Conservation (phyloP, 2,797 vertebrate species). For the Gastrophryne carolinensis region DNA sequence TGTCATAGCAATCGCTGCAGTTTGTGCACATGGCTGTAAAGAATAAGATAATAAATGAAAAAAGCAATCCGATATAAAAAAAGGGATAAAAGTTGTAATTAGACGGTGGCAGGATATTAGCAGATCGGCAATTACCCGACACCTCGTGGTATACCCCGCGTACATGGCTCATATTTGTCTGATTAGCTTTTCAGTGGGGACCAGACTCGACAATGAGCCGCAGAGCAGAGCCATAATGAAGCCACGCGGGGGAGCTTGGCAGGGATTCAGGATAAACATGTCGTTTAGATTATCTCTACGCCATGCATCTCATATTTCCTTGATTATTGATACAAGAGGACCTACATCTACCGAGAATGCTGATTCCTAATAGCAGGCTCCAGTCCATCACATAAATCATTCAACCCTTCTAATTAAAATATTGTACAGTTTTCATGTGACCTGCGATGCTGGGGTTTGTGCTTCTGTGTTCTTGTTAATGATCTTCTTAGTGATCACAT, state of each 20-base stretch:
- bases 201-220: neutral
- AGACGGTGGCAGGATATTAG: too few relatives aligned
- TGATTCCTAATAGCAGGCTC: too few relatives aligned
- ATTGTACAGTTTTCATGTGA: too few relatives aligned
- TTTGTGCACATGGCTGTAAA: neutral
- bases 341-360: too few relatives aligned
- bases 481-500: too few relatives aligned
- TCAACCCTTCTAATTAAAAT: too few relatives aligned
- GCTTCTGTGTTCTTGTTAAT: neutral
- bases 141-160: neutral
- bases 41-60: neutral
- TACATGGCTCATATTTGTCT: slow-evolving; percentile 1
- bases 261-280: slow-evolving; percentile 2
- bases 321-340: too few relatives aligned
- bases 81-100: neutral
- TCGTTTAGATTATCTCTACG: neutral
- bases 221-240: neutral
- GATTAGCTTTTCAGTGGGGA: neutral
- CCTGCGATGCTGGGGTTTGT: too few relatives aligned
- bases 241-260: neutral
- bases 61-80: neutral
- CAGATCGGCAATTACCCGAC: neutral
- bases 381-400: too few relatives aligned
- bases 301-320: too few relatives aligned
- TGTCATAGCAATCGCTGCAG: neutral